Percentiles rank a stretch among this genome's conserved stretches.
phyloP scores from a whole-genome alignment of 2,797 vertebrate species.

The Fistularia commersonii region DNA sequence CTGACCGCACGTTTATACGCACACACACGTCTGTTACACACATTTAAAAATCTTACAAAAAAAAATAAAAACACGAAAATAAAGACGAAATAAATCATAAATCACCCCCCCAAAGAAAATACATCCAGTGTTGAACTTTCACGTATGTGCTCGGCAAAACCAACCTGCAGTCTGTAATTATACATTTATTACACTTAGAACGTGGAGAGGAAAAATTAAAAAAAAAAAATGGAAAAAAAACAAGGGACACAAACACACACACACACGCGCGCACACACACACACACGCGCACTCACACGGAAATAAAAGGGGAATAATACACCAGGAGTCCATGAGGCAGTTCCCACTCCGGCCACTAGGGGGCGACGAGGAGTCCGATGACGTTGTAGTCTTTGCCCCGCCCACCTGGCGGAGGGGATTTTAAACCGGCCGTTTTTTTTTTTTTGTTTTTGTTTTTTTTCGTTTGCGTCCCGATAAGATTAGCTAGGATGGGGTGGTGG shows the following conservation, averaged over 20 bases:
- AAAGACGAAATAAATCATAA: background rate
- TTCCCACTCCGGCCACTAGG: too few species aligned
- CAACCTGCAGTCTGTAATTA: constrained; percentile 70
- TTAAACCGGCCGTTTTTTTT: constrained; percentile 45
- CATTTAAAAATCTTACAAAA: constrained; percentile 64
- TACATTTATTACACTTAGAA: constrained; percentile 79
- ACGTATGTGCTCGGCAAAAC: constrained; percentile 73
- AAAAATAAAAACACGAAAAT: constrained; percentile 53
- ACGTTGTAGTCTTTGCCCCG: constrained; percentile 55
- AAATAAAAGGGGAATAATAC: too few species aligned
- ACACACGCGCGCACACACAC: too few species aligned
- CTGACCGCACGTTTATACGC: too few species aligned
- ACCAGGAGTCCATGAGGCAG: too few species aligned
- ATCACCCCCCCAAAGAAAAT: constrained; percentile 13
- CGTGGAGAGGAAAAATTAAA: constrained; percentile 58
- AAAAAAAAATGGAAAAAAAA: constrained; percentile 63
- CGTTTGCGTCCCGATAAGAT: constrained; percentile 52
- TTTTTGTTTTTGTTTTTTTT: too few species aligned
- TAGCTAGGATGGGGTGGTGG: constrained; percentile 57
- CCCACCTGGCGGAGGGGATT: constrained; percentile 54
- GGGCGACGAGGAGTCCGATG: constrained; percentile 53
- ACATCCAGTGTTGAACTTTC: constrained; percentile 84
- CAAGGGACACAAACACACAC: too few species aligned
- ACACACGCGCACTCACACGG: too few species aligned
- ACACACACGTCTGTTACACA: constrained; percentile 4